Evolutionary conservation across 2,797 vertebrate species (phyloP), one percentile per base, ranked within the genome.

Genomic region (Sebastiscus tertius): DNA sequence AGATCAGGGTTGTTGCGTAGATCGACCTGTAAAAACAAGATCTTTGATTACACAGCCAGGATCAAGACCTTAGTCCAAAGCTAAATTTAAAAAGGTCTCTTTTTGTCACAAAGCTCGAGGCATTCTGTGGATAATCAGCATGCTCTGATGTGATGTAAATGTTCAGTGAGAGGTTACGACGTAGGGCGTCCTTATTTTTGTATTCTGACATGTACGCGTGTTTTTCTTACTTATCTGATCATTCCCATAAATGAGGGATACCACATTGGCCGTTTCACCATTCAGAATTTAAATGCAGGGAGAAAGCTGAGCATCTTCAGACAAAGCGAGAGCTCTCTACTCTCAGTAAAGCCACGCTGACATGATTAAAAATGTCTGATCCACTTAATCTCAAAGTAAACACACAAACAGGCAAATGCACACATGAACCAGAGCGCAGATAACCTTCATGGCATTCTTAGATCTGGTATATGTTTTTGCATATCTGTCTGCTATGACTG

Each of bases 291-390:
- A 83, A 85, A 86, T 77, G 49, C 56, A 46, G 27, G 0, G 65
- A 73, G 77, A 77, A 79, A 85, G 75, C 58, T 20, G 33, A 68
- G 46, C 33, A 27, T 82, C 56, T 42, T 34, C 14, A 72, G 65
- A 77, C 62, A 58, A 76, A 75, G 61, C 31, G 1, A 49, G 29
- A 59, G 33, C 68, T 67, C 59, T 65, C 16, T 14, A 16, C 69
- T 65, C 58, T 24, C 26, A 62, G 27, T 9, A 27, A 79, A 82
- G 60, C 70, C 61, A 7, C 4, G 20, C 42, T 63, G 66, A 72
- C 64, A 39, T 77, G 75, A 90, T 87, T 75, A 79, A 73, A 88
- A 85, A 80, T 29, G 82, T 85, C 85, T 52, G 77, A 81, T 79
- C 79, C 69, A 72, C 59, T 87, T 88, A 63, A 77, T 71, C 61